A percentile compares a stretch with the other conserved stretches of the same genome.
Conservation (phyloP, 2,888 invertebrate species). For the Oscheius sp. region DNA sequence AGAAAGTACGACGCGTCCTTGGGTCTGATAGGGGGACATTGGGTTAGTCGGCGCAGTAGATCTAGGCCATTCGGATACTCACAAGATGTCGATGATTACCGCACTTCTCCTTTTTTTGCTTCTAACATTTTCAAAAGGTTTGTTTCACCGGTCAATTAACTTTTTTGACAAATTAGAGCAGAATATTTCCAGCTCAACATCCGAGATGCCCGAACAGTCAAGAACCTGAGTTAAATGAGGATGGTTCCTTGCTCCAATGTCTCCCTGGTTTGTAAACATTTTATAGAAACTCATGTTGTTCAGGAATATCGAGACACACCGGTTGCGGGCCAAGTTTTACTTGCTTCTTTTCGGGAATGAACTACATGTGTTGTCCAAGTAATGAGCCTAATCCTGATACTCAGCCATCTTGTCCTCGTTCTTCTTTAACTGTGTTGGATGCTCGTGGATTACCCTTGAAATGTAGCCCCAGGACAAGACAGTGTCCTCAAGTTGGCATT, state of each 20-base stretch:
- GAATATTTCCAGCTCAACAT: constrained; percentile 45
- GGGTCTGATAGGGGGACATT: constrained; percentile 32
- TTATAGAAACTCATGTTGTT: not conserved
- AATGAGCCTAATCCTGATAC: constrained; percentile 64
- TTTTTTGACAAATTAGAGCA: not conserved
- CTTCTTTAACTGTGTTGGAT: constrained; percentile 60
- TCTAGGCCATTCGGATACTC: constrained; percentile 36
- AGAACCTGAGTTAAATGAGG: constrained; percentile 58
- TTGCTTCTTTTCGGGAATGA: constrained; percentile 72
- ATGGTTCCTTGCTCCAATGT: constrained; percentile 64
- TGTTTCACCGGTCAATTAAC: not conserved
- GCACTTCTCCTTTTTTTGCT: constrained; percentile 31
- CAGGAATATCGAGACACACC: not conserved
- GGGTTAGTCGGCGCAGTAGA: constrained; percentile 32
- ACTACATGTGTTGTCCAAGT: constrained; percentile 71
- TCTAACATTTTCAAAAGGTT: constrained; percentile 12
- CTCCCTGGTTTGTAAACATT: constrained; percentile 59
- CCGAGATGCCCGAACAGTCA: constrained; percentile 69
- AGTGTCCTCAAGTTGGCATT: constrained; percentile 58
- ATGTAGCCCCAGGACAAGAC: constrained; percentile 53
- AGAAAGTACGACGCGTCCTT: constrained; percentile 36
- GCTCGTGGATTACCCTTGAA: constrained; percentile 59
- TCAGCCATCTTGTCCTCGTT: constrained; percentile 57
- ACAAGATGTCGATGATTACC: constrained; percentile 34
- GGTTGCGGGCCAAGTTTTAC: constrained; percentile 66